Conservation (phyloP, 2,888 invertebrate genomes). For the Caradrina clavipalpis region DNA sequence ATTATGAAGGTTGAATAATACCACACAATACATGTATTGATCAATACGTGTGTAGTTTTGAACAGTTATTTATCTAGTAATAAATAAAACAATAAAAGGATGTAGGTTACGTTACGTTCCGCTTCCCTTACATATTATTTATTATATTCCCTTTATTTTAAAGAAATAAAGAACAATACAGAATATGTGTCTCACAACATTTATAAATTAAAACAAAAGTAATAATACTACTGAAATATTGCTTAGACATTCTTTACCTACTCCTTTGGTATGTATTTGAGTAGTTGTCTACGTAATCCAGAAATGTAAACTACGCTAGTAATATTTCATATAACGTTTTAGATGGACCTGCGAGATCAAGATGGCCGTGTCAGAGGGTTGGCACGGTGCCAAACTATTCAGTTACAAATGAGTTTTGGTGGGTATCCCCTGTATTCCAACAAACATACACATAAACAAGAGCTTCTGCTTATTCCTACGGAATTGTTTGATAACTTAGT, state of each 20-base stretch:
- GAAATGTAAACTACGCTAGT: slow-evolving; percentile 25
- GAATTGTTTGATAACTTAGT: slow-evolving; percentile 39
- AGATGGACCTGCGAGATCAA: slow-evolving; percentile 72
- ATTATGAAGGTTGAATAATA: not conserved
- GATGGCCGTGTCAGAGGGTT: slow-evolving; percentile 72
- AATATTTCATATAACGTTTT: slow-evolving; percentile 67
- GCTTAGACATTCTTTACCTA: not conserved
- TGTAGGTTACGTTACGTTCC: not conserved
- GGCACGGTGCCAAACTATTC: slow-evolving; percentile 81
- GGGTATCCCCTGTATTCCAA: slow-evolving; percentile 55
- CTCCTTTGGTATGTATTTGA: slow-evolving; percentile 5
- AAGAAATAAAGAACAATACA: not conserved
- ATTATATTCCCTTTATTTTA: too few relatives aligned
- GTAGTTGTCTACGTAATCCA: not conserved
- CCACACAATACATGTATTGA: not conserved
- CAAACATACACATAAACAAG: slow-evolving; percentile 51
- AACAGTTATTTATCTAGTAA: not conserved
- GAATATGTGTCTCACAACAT: not conserved
- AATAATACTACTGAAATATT: slow-evolving; percentile 3
- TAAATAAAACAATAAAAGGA: not conserved
- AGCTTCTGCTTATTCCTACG: slow-evolving; percentile 47
- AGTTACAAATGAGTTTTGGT: slow-evolving; percentile 75
- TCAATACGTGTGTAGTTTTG: not conserved
- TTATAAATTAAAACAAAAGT: not conserved
- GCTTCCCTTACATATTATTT: too few relatives aligned